These are phyloP conservation scores for Margarornis squamiger DNA, from an alignment of 2,797 vertebrate species.

Conservation along the genomic window DNA sequence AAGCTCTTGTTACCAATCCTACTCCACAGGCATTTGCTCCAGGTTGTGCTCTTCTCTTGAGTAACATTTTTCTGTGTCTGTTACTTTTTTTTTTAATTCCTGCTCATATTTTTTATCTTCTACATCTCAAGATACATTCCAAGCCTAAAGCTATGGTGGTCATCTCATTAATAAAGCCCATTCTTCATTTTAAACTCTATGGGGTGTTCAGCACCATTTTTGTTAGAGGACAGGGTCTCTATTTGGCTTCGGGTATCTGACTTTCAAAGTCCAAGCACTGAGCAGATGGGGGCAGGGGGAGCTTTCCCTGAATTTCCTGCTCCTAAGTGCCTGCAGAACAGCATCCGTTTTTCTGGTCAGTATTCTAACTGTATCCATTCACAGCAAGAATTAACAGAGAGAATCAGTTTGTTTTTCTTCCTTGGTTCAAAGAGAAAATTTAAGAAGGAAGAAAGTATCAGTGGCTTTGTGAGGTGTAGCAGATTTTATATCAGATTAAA, in stretches of 20 bases:
- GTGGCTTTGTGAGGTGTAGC: background rate
- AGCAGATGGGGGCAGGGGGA: background rate
- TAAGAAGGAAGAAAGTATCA: background rate
- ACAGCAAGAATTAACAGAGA: background rate
- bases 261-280: background rate
- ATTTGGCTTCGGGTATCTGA: background rate
- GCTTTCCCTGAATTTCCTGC: background rate
- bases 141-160: background rate
- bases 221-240: background rate
- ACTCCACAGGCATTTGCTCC: background rate
- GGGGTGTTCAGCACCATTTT: background rate
- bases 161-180: background rate
- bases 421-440: background rate
- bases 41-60: background rate
- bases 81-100: background rate
- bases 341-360: background rate
- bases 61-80: background rate
- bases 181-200: background rate
- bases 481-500: background rate
- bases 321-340: background rate
- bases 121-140: background rate
- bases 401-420: background rate
- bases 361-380: background rate
- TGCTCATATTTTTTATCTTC: background rate
- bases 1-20: background rate